Base-by-base conservation (phyloP, 1,140 invertebrate species). In the Drosophila eugracilis region DNA sequence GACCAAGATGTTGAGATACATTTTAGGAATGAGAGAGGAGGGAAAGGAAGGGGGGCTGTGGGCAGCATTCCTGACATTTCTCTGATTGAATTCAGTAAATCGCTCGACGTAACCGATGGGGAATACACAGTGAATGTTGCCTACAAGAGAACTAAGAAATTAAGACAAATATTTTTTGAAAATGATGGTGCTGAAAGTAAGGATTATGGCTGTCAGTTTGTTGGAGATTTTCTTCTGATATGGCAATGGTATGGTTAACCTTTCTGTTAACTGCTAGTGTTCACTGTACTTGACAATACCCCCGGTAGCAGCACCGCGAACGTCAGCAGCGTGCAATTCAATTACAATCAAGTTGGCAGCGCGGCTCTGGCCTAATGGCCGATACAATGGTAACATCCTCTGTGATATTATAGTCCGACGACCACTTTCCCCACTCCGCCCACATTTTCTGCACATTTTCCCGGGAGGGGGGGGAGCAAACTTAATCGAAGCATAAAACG, bases 401-500 rank as follows among this genome's bases (percentile, higher is more conserved):
- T 28, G 30, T 24, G 41, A 47, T 24, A 50, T 49, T 42, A 37
- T 49, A n/a, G n/a, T n/a, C n/a, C n/a, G n/a, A n/a, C n/a, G n/a
- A 32, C 30, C 30, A 32, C 10, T 12, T 17, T 36, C 9, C 2
- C 10, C 39, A 14, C 17, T n/a, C n/a, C 30, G 7, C 9, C 17
- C 26, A 37, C 17, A 6, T 42, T 21, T 17, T 32, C 30, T 24
- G 21, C 28, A 26, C 28, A 19, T 15, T 14, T 24, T 24, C 34
- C 34, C 30, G 30, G n/a, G n/a, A n/a, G n/a, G n/a, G n/a, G n/a
- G n/a, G n/a, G n/a, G 39, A 28, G 44, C 22, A 15, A 50, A 78
- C 80, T 78, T 84, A 84, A 85, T 84, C 80, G 80, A 79, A 75
- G 75, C 80, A 85, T 85, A 85, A 85, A 85, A 85, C 80, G 80